Percentiles rank a stretch among this genome's conserved stretches.
Conservation (phyloP, 1,140 invertebrate genomes). For the Steinernema feltiae region DNA sequence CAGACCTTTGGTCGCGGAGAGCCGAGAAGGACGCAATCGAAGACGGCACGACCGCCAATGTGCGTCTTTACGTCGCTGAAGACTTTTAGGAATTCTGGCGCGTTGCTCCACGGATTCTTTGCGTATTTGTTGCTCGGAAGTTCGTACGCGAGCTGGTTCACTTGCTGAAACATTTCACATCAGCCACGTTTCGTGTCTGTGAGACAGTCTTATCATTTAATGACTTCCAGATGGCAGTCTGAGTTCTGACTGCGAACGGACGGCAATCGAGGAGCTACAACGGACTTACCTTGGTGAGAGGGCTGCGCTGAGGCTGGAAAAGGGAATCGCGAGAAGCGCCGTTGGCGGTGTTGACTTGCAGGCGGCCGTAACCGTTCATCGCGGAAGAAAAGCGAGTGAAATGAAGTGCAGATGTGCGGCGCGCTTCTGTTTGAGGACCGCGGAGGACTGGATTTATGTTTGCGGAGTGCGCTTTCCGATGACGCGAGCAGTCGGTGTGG, state of each 20-base stretch:
- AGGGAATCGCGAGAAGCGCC: neutral
- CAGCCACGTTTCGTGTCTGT: neutral
- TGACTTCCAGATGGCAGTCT: no score
- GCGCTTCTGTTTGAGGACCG: neutral
- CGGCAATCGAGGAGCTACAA: no score
- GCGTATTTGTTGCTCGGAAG: constrained; percentile 57
- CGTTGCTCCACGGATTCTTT: constrained; percentile 53
- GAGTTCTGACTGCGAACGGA: no score
- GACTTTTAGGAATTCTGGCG: constrained; percentile 53
- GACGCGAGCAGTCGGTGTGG: neutral
- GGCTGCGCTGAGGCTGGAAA: constrained; percentile 25
- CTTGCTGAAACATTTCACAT: constrained; percentile 49
- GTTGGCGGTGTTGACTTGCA: neutral
- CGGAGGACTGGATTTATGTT: constrained; percentile 1
- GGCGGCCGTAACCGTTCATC: neutral
- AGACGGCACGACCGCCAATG: constrained; percentile 50
- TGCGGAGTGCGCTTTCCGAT: neutral
- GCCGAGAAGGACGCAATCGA: constrained; percentile 56
- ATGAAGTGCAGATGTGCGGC: neutral
- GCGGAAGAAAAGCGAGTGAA: neutral
- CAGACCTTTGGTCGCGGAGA: constrained; percentile 54
- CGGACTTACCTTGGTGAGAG: constrained; percentile 38
- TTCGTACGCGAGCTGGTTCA: constrained; percentile 55
- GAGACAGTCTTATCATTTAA: neutral
- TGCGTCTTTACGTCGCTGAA: constrained; percentile 53